Conservation (phyloP, 2,113 vertebrate genomes). For the Percina caprodes region DNA sequence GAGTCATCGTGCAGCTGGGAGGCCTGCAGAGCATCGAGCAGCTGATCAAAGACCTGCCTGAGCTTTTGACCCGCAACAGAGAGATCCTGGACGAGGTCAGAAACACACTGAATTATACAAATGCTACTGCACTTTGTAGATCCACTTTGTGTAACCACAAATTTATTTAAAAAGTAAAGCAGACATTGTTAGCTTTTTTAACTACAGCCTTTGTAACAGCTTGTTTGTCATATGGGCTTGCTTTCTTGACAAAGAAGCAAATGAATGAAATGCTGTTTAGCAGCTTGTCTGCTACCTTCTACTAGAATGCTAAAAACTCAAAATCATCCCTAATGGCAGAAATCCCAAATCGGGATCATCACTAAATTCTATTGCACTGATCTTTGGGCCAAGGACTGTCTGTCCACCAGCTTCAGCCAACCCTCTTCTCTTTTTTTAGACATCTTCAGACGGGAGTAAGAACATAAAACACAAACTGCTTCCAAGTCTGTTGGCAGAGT, state of each 20-base stretch:
- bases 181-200: not conserved
- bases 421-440: constrained; percentile 31
- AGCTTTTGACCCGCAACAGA: constrained; percentile 94
- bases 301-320: constrained; percentile 49
- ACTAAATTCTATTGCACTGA: constrained; percentile 67
- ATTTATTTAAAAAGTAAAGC: constrained; percentile 29
- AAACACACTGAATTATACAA: constrained; percentile 6
- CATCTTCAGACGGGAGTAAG: constrained; percentile 66
- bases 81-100: constrained; percentile 96
- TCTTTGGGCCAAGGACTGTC: constrained; percentile 71
- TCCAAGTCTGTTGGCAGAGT: constrained; percentile 68
- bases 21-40: constrained; percentile 96
- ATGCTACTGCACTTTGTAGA: not conserved
- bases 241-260: constrained; percentile 45
- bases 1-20: constrained; percentile 90
- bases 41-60: constrained; percentile 95
- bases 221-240: constrained; percentile 46
- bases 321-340: constrained; percentile 58
- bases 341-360: constrained; percentile 74
- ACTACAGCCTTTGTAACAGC: constrained; percentile 29
- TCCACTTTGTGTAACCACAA: not conserved
- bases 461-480: constrained; percentile 55
- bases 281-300: constrained; percentile 18
- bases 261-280: constrained; percentile 32
- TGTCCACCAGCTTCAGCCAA: constrained; percentile 57